phyloP scores from a whole-genome alignment of 2,113 vertebrate species.

The Catharus minimus region DNA sequence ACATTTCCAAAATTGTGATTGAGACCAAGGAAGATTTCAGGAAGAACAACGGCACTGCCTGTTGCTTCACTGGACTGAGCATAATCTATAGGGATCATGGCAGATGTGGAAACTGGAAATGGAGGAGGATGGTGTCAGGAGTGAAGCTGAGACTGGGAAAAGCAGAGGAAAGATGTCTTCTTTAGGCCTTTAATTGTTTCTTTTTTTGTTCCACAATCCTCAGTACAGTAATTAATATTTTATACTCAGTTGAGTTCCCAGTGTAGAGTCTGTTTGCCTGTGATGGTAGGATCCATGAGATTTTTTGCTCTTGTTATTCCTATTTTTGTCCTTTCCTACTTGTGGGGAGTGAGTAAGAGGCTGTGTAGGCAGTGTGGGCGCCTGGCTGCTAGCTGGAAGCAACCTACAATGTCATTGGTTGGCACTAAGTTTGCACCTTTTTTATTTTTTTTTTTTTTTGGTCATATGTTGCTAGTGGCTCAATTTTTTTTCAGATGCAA shows the following conservation, averaged over 20 bases:
- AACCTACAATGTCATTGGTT: background rate
- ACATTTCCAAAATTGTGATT: background rate
- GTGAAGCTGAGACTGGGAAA: background rate
- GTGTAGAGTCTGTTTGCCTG: background rate
- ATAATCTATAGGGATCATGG: background rate
- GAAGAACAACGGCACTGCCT: too few species aligned
- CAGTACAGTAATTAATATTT: background rate
- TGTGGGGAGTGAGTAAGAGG: background rate
- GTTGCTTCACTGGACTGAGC: rapidly evolving
- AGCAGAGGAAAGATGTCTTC: background rate
- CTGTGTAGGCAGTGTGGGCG: background rate
- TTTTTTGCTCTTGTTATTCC: background rate
- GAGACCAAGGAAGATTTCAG: background rate
- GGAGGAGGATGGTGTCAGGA: background rate
- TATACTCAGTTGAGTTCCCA: background rate
- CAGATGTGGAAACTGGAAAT: background rate
- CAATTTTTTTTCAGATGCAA: background rate
- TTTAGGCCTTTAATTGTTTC: background rate
- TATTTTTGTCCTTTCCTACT: background rate
- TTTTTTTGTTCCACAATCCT: background rate
- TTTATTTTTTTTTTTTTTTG: background rate
- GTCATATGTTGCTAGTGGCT: background rate
- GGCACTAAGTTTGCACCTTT: background rate
- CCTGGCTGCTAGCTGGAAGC: background rate
- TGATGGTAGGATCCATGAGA: background rate